A percentile compares a stretch with the other conserved stretches of the same genome.
Conservation (phyloP, 35 echinoderm and acorn worm species). For the Amphiura filiformis region DNA sequence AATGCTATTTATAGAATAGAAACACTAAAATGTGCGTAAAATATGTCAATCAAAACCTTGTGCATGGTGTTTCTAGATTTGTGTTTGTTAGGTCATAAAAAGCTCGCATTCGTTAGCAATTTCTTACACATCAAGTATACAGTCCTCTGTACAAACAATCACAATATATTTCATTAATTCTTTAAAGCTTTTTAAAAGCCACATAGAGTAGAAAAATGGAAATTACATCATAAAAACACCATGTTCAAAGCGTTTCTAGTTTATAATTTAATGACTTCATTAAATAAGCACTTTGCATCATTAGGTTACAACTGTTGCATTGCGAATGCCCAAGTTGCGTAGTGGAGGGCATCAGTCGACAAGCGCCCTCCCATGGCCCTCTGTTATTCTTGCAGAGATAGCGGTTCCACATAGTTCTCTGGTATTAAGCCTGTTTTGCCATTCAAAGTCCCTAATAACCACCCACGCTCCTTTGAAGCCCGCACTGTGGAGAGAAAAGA, state of each 20-base stretch:
- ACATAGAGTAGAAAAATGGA: background rate
- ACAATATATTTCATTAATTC: background rate
- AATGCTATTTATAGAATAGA: too few species aligned
- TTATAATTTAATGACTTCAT: background rate
- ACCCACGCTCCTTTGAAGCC: constrained; percentile 89
- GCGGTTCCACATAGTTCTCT: constrained; percentile 91
- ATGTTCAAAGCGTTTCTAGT: background rate
- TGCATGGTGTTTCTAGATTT: background rate
- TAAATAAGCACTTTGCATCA: background rate
- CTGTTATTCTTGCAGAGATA: constrained; percentile 18
- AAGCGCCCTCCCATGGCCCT: background rate
- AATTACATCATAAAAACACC: background rate
- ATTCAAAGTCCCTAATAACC: constrained; percentile 89
- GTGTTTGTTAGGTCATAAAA: background rate
- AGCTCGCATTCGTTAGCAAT: background rate
- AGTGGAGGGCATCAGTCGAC: background rate
- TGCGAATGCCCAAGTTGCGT: background rate
- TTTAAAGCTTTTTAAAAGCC: background rate
- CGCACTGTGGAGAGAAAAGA: constrained; percentile 58
- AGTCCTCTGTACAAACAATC: background rate
- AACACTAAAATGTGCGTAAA: too few species aligned
- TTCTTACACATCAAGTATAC: background rate
- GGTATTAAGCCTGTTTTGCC: constrained; percentile 95
- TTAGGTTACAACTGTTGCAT: background rate
- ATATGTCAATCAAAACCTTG: too few species aligned